phyloP scores from a whole-genome alignment of 1,140 invertebrate species.

The Drosophila parabipectinata region DNA sequence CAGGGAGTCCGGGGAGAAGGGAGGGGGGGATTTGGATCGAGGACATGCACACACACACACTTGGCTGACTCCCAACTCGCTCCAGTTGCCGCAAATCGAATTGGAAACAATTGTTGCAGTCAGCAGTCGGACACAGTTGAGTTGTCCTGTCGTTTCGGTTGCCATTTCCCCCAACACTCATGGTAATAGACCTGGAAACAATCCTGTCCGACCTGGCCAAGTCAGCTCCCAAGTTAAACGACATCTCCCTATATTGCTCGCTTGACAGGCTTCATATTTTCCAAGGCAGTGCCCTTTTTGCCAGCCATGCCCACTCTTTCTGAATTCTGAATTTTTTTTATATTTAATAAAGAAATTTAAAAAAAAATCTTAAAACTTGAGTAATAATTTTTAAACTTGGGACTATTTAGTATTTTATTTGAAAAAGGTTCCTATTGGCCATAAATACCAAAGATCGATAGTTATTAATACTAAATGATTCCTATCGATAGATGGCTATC shows the following conservation, averaged over 20 bases:
- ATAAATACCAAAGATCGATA: neutral
- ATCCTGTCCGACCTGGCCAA: neutral
- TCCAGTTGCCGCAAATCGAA: conserved; percentile 74
- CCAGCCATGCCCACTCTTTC: neutral
- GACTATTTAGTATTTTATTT: neutral
- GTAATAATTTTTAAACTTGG: neutral
- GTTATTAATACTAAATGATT: neutral
- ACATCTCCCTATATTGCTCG: conserved; percentile 23
- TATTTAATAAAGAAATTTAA: conserved; percentile 3
- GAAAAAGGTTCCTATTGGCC: neutral
- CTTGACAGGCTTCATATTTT: conserved; percentile 6
- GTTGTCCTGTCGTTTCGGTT: conserved; percentile 51
- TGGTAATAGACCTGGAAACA: neutral
- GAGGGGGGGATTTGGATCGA: neutral
- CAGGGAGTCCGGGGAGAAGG: neutral
- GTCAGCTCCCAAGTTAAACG: conserved; percentile 20
- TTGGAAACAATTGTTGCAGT: conserved; percentile 74
- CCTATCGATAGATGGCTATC: neutral
- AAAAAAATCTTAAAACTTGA: too few relatives aligned
- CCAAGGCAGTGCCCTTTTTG: neutral
- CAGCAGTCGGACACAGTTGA: conserved; percentile 60
- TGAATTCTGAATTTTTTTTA: conserved; percentile 27
- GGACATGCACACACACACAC: conserved; percentile 8
- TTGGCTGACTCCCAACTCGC: conserved; percentile 45
- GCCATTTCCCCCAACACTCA: conserved; percentile 3